Evolutionary conservation across 2,113 vertebrate genomes (phyloP), one percentile per base, ranked within the genome.

Genomic region (Casuarius casuarius): DNA sequence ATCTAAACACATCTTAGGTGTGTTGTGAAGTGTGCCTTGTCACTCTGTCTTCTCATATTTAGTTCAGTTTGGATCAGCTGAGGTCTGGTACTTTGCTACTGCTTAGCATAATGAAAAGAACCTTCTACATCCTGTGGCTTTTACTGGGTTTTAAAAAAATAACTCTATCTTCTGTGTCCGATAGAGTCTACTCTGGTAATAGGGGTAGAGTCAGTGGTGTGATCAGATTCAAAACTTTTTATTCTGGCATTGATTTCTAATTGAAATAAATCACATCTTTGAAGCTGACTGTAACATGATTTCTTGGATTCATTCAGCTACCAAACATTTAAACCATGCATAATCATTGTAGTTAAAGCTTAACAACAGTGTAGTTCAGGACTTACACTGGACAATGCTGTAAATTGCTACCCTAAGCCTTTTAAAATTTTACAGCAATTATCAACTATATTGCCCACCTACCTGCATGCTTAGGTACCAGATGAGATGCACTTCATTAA

Each of bases 241-340:
- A 1, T 84, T 66, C 54, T 81, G 46, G 40, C 6, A 1, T 33
- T 66, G 38, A 31, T 84, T 89, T 85, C 51, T 58, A 42, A 63
- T 23, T 59, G 92, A 77, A 95, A 92, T 94, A 94, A 95, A 89
- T 56, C 15, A 17, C 26, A 44, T 46, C 5, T 19, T 33, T 65
- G 89, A 77, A 89, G 68, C 74, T 33, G 81, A n/a, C 40, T 67
- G 29, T 44, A 84, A n/a, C n/a, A 20, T 82, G 61, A 44, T 4
- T 25, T 10, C 35, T 6, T 76, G 81, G 87, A 72, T 80, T 94
- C 59, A 12, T 71, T 71, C 63, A 51, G 63, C 67, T 58, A 35
- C 73, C 28, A 7, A 35, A 42, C 65, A 2, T 42, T 52, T 13
- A 17, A 3, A 51, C 62, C n/a, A 1, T 0, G 1, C 8, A 0